Conservation (phyloP, 2,113 vertebrate genomes). For the Gavialis gangeticus region DNA sequence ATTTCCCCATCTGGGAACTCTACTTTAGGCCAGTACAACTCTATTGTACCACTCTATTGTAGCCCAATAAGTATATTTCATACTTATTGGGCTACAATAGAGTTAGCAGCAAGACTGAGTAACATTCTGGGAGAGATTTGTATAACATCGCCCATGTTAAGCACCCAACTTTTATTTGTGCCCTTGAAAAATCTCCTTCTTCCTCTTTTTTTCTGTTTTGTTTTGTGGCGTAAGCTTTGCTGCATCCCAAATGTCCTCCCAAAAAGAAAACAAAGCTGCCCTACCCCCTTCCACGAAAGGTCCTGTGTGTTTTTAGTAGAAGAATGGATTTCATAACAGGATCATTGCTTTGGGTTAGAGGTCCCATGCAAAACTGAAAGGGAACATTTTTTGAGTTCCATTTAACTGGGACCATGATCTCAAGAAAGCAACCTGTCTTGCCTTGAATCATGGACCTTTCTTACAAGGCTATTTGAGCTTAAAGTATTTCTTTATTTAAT, state of each 20-base stretch:
- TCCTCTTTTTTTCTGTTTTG: neutral
- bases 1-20: neutral
- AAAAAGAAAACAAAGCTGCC: too few species aligned
- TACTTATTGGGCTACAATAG: too few species aligned
- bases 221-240: neutral
- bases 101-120: neutral
- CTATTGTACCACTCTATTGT: too few species aligned
- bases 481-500: neutral
- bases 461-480: neutral
- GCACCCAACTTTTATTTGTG: neutral
- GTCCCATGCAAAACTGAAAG: neutral
- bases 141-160: neutral
- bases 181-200: neutral
- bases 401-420: neutral
- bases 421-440: neutral
- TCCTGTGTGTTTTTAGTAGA: neutral
- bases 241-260: too few species aligned
- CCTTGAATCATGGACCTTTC: neutral
- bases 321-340: neutral
- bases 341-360: neutral
- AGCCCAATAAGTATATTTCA: too few species aligned
- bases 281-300: neutral
- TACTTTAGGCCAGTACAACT: neutral
- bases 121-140: neutral
- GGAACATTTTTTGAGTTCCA: neutral